These are phyloP conservation scores for Saguinus midas DNA, from an alignment of 2,113 vertebrate species.

Conservation along the genomic window DNA sequence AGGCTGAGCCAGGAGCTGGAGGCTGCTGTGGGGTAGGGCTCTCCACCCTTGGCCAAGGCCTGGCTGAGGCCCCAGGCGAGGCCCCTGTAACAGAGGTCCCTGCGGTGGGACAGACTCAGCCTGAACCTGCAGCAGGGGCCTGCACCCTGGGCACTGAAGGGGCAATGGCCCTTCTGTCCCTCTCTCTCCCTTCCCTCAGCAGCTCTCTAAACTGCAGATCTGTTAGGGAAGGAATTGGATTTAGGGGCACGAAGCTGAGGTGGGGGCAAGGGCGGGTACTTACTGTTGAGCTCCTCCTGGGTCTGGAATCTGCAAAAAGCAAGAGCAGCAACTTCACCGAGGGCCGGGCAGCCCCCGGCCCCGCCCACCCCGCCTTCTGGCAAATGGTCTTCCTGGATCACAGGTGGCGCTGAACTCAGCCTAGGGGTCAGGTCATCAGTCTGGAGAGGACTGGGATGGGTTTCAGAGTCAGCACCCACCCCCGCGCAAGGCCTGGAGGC, in stretches of 20 bases:
- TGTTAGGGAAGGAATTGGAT: neutral
- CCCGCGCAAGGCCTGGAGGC: neutral
- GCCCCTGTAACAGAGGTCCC: neutral
- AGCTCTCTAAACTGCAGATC: neutral
- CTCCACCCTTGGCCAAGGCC: neutral
- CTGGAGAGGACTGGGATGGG: accelerated
- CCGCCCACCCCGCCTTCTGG: accelerated
- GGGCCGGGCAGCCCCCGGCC: neutral
- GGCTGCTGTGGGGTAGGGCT: neutral
- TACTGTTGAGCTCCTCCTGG: neutral
- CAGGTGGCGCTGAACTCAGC: neutral
- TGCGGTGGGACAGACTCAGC: neutral
- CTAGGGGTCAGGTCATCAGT: neutral
- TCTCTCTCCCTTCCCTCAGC: neutral
- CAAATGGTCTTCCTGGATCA: too few relatives aligned
- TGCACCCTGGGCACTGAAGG: neutral
- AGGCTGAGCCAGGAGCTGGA: neutral
- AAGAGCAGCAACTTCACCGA: neutral
- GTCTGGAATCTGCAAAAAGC: constrained; percentile 52
- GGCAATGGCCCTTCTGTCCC: neutral
- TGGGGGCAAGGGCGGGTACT: neutral
- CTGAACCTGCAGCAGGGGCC: neutral
- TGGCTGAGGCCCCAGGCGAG: neutral
- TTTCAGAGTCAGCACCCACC: neutral
- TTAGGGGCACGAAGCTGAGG: neutral